Evolutionary conservation across 30 jellyfish, hydroid and myxozoan species (phyloP), one percentile per base, ranked within the genome.

Genomic region (Chironex yamaguchii): DNA sequence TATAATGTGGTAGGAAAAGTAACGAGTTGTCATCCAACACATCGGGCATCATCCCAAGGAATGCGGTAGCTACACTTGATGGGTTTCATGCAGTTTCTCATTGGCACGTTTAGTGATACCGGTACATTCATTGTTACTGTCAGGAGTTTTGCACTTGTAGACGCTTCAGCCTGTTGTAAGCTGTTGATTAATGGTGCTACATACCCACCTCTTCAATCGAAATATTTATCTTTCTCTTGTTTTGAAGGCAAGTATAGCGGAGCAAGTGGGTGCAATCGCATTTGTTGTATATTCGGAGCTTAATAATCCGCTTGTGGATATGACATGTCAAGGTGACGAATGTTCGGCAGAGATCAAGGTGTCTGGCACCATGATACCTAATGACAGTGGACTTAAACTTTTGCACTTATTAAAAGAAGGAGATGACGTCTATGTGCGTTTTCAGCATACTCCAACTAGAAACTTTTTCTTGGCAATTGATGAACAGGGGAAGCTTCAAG

Each of bases 401-500:
- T 49, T 87, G 52, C 73, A 31, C 4, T 74, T 87, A 3, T 42
- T 93, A 36, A 52, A 83, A 17, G 52, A 48, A 2, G 92, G 82
- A 12, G 66, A 81, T 24, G 88, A 63, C 33, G 84, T 87, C 28
- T 87, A 87, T 51, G 96, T 74, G 28, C 54, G 88, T 25, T 93
- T 93, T 52, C 98, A 93, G 58, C 98, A 93, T 52, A 87, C 98
- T 13, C 98, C 98, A 21, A 76, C 96, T 0, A 65, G 98, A 52
- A 93, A 93, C 67, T 93, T 93, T 77, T 93, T 93, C 67, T 74
- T 93, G 20, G 98, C 97, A 9, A 84, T 93, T 52, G 98, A 93
- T 58, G 96, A 87, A 75, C 98, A 93, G 80, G 97, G 98, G 2
- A 87, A 93, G 25, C 35, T 93, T 83, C 98, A 93, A 88, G 98